Evolutionary conservation across 1,140 invertebrate genomes (phyloP), one percentile per base, ranked within the genome.

Genomic region (Macrotrachela quadricornifera): DNA sequence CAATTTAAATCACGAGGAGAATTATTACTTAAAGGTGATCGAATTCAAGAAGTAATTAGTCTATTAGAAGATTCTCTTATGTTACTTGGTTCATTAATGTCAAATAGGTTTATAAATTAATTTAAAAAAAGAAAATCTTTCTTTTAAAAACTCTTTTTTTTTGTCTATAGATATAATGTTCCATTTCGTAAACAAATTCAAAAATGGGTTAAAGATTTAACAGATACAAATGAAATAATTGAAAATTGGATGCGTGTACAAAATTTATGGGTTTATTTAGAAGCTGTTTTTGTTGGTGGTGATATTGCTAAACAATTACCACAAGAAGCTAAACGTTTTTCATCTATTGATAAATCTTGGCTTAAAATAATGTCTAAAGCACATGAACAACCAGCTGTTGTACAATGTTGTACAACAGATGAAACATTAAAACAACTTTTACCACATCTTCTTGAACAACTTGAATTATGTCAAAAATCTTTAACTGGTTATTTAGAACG

Each of bases 191-290:
- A 88, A 64, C 83, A 92, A 69, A 94, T 96, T 59, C 85, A 91
- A 64, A 80, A 84, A 60, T 96, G 88, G 88, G 79, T 94, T 1
- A 78, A 79, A 53, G 86, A 95, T 67, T 68, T 96, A 44, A 86
- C 86, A n/a, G 92, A 88, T 60, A 92, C 88, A 0, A 91, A 91
- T 64, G 90, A 96, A 69, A 88, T 95, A 59, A 72, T 95, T 44
- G 88, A 94, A 70, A 76, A 86, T 53, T 95, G 90, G 90, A 73
- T 96, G 16, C 75, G 88, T 2, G 88, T 94, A 0, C 90, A 95
- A 70, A 95, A 95, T 65, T 82, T 95, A 78, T 95, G 90, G 90
- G 87, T 94, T 0, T 95, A 95, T 67, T 69, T 96, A 11, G 90
- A 96, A 66, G 90, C 88, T 1, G 90, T 96, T 2, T 94, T 96